phyloP scores from a whole-genome alignment of 2,113 vertebrate species.

The Hemiprocne comata region DNA sequence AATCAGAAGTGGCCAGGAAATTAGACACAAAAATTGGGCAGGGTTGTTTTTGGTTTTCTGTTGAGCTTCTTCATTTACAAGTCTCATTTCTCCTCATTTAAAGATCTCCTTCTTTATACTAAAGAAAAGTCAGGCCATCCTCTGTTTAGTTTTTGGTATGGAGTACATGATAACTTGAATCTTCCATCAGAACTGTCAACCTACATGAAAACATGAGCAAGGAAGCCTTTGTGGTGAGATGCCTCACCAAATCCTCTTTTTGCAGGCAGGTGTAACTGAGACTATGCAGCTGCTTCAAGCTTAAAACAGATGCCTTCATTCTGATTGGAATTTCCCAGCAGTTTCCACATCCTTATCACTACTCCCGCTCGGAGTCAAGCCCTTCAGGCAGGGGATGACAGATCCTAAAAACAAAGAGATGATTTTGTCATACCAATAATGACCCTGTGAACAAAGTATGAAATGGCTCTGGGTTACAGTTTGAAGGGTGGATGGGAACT shows the following conservation, averaged over 20 bases:
- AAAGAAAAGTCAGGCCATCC: background rate
- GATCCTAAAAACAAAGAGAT: constrained; percentile 25
- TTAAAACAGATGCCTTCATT: background rate
- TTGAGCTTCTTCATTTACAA: background rate
- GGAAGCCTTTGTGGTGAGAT: background rate
- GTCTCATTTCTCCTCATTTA: background rate
- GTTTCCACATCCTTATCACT: constrained; percentile 18
- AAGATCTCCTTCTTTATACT: background rate
- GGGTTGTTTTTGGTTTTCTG: rapidly evolving
- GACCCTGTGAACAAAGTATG: background rate
- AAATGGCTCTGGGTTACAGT: background rate
- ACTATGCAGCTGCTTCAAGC: background rate
- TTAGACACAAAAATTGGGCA: background rate
- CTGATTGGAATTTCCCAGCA: constrained; percentile 1
- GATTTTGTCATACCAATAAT: background rate
- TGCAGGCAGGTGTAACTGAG: background rate
- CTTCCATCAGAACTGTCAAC: background rate
- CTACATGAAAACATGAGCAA: background rate
- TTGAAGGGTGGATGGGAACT: background rate
- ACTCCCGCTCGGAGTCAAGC: background rate
- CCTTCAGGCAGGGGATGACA: constrained; percentile 22
- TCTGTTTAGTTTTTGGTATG: background rate
- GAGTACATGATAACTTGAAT: background rate
- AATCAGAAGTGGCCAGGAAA: background rate
- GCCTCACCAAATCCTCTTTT: background rate